Evolutionary conservation across 53 echinoderm and acorn worm genomes (phyloP).

Genomic region (Holothuria scabra): DNA sequence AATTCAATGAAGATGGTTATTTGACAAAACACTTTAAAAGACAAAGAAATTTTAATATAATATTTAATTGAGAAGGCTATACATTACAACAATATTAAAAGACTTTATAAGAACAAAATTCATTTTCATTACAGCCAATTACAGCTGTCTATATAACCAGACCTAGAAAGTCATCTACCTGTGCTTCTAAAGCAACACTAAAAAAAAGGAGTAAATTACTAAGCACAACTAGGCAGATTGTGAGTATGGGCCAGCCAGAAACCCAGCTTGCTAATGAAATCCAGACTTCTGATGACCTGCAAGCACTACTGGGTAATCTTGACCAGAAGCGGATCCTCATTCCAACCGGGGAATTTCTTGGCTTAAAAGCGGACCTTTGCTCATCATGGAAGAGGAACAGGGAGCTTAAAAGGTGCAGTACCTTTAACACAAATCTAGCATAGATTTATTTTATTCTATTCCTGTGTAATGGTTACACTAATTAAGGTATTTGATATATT

Average conservation of each 20-base stretch:
- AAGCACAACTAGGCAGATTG: not conserved
- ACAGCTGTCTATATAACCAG: not conserved
- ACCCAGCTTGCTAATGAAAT: not conserved
- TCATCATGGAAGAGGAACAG: constrained; percentile 14
- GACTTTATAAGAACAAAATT: no score
- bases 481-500: no score
- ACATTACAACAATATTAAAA: no score
- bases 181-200: not conserved
- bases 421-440: no score
- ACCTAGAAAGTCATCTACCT: not conserved
- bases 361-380: constrained; percentile 7
- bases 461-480: no score
- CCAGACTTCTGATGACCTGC: not conserved
- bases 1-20: no score
- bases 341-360: not conserved
- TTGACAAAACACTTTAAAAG: no score
- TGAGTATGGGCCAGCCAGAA: no score
- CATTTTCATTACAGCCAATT: no score
- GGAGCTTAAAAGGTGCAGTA: constrained; percentile 20
- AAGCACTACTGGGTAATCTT: not conserved
- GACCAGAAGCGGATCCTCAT: not conserved
- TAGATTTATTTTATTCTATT: no score
- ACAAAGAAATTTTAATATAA: no score
- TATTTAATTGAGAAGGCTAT: no score
- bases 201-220: not conserved